Base-by-base conservation (phyloP, 2,888 invertebrate genomes). In the Siphlonurus alternatus region DNA sequence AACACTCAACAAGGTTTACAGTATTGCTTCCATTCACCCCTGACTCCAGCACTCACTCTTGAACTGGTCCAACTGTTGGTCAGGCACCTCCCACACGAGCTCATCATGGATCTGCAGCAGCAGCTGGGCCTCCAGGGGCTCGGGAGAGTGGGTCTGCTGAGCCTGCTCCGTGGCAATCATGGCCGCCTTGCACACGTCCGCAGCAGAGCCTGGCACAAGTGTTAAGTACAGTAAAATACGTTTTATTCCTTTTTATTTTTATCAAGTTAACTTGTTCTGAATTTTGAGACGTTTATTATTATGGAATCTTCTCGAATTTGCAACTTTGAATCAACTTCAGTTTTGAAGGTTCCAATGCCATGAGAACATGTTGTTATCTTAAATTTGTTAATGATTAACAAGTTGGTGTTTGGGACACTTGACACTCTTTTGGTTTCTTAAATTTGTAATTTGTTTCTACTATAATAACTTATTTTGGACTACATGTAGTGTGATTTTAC, bases 71-170 rank as follows among this genome's bases (percentile, higher is more conserved):
- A 66, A 23, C 10, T 64, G 59, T 1, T 23, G 18, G 53, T 69
- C 68, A 0, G 62, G 64, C 63, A 80, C 74, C 69, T 79, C 79
- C 79, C 79, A 80, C 59, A 80, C 73, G 38, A 80, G 75, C 71
- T 80, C 80, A 71, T 80, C 80, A 70, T 80, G 80, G 65, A 80
- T 75, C 72, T 79, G 79, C 70, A 80, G 74, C 70, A 79, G 68
- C 63, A 80, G 73, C n/a, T 66, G 71, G 18, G 67, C 67, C 51
- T 63, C 65, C 3, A 72, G 65, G 3, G 65, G 69, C 22, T 56
- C 54, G n/a, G 72, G 70, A 38, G 77, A 68, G 19, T 67, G 67
- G 7, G 5, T 5, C 7, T 38, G 38, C 15, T 38, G 38, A 10
- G 38, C 15, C 20, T 66, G 66, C 25, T 69, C 69, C 1, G 73